phyloP scores from a whole-genome alignment of 2,797 vertebrate genomes.

The Myoxocephalus aenaeus region DNA sequence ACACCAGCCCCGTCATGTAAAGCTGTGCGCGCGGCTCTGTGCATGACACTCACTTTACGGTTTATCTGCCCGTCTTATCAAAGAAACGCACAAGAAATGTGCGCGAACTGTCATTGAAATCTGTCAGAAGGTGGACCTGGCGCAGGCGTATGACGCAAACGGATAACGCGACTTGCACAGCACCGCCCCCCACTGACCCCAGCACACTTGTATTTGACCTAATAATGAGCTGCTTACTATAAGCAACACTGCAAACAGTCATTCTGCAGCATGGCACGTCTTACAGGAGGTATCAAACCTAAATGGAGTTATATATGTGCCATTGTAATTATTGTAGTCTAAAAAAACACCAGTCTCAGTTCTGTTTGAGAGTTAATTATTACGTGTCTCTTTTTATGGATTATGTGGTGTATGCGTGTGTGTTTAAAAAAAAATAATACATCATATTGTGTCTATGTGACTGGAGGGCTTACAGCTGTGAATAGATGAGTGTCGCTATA shows the following conservation, averaged over 20 bases:
- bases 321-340: neutral
- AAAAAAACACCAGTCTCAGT: neutral
- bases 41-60: slow-evolving; percentile 47
- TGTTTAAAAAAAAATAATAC: neutral
- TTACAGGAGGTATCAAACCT: neutral
- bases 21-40: slow-evolving; percentile 39
- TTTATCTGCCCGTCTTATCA: neutral
- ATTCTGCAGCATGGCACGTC: neutral
- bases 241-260: neutral
- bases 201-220: neutral
- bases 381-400: neutral
- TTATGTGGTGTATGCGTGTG: neutral
- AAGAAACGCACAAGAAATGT: neutral
- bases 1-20: slow-evolving; percentile 24
- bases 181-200: neutral
- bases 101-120: slow-evolving; percentile 72
- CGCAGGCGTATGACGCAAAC: slow-evolving; percentile 71
- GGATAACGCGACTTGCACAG: neutral
- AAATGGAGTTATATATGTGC: neutral
- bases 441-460: neutral
- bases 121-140: slow-evolving; percentile 31
- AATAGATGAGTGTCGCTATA: neutral
- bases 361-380: neutral
- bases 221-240: neutral
- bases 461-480: neutral